Percentiles rank a stretch among this genome's conserved stretches.
Evolutionary conservation across 2,113 vertebrate genomes (phyloP).

Genomic region (Seriola rivoliana): DNA sequence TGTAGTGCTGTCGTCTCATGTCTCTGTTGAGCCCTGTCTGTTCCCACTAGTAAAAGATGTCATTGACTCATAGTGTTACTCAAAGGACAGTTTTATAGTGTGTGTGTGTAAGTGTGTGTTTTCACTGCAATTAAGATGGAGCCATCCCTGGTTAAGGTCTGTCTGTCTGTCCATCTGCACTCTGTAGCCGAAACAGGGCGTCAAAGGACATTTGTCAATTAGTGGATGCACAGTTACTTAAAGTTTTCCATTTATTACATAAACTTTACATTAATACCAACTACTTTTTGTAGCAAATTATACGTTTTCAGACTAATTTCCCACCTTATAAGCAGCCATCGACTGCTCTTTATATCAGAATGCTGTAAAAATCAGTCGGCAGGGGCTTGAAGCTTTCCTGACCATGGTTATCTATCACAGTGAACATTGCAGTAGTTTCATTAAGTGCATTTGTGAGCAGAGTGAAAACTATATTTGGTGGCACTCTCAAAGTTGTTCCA

Average conservation of each 20-base stretch:
- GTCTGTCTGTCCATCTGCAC: background rate
- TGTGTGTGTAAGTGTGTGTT: slow-evolving; percentile 20
- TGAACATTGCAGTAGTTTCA: background rate
- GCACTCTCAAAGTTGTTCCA: background rate
- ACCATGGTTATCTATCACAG: slow-evolving; percentile 25
- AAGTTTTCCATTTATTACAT: background rate
- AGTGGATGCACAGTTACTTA: background rate
- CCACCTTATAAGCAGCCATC: background rate
- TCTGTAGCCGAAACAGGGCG: background rate
- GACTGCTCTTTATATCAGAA: background rate
- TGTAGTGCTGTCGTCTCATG: slow-evolving; percentile 41
- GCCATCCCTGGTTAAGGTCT: slow-evolving; percentile 17
- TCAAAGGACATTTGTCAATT: background rate
- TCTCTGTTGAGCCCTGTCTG: slow-evolving; percentile 53
- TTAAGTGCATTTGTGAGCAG: slow-evolving; percentile 5
- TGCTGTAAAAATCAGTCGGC: slow-evolving; percentile 13
- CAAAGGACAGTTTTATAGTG: slow-evolving; percentile 59
- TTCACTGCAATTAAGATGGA: slow-evolving; percentile 29
- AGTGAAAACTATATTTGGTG: background rate
- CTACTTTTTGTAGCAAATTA: background rate
- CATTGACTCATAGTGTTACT: slow-evolving; percentile 66
- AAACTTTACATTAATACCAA: background rate
- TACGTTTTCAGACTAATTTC: background rate
- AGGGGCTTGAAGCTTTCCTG: background rate
- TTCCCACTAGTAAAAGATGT: slow-evolving; percentile 65